Conservation (phyloP, 1,140 invertebrate species). For the Temnothorax nylanderi region DNA sequence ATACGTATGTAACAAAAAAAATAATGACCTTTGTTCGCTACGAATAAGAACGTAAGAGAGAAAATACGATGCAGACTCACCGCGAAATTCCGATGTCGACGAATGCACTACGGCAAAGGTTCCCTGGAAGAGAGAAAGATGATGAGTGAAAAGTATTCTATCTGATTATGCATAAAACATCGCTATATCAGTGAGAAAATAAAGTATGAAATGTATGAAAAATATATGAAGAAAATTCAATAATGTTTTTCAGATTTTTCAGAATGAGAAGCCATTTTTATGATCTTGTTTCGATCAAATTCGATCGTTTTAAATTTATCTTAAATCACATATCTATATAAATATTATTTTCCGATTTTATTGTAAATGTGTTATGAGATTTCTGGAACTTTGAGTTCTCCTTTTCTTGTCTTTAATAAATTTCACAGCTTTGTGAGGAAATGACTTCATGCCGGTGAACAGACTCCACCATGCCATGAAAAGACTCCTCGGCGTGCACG, state of each 20-base stretch:
- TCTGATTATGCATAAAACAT: not conserved
- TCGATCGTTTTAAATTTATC: not conserved
- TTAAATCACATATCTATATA: not conserved
- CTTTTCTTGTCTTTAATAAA: slow-evolving; percentile 35
- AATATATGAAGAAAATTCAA: not conserved
- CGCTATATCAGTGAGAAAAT: not conserved
- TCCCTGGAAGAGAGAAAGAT: not conserved
- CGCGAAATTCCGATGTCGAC: not conserved
- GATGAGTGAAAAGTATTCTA: not conserved
- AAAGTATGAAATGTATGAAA: not conserved
- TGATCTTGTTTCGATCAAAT: not conserved
- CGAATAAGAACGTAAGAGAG: not conserved
- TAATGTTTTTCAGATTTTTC: not conserved
- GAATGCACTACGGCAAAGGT: not conserved
- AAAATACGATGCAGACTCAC: not conserved
- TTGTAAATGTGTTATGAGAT: not conserved
- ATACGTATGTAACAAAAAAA: not conserved
- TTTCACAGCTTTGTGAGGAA: slow-evolving; percentile 27
- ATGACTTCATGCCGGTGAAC: slow-evolving; percentile 51
- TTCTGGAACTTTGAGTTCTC: not conserved
- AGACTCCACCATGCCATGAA: slow-evolving; percentile 38
- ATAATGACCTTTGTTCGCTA: not conserved
- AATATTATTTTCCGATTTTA: not conserved
- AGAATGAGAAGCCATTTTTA: not conserved
- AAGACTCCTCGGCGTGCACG: slow-evolving; percentile 45